Conservation (phyloP, 2,797 vertebrate species). For the Hirundo rustica region DNA sequence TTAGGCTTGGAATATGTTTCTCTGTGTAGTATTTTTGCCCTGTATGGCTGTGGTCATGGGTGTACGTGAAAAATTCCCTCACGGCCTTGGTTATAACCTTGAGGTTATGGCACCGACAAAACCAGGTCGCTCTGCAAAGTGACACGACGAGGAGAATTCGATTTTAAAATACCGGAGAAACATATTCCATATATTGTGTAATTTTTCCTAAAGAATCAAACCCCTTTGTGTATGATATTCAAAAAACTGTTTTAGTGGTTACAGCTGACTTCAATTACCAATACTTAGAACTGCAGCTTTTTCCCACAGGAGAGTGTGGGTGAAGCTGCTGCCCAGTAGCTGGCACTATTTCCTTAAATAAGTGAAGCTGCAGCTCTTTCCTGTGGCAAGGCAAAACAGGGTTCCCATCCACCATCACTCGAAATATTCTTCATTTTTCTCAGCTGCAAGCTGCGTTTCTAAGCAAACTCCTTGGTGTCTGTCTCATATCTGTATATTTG, state of each 20-base stretch:
- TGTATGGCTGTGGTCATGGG: background rate
- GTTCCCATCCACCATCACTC: slow-evolving; percentile 33
- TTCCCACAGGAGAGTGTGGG: background rate
- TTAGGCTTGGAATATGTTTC: slow-evolving; percentile 46
- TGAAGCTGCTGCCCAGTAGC: slow-evolving; percentile 46
- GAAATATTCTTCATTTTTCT: background rate
- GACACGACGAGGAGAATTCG: background rate
- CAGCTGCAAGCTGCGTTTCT: slow-evolving; percentile 46
- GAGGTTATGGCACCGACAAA: background rate
- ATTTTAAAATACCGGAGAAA: slow-evolving; percentile 6
- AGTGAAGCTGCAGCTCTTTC: slow-evolving; percentile 42
- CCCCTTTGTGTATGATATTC: background rate
- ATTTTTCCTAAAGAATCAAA: background rate
- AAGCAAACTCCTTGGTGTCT: slow-evolving; percentile 18
- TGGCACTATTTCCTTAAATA: slow-evolving; percentile 46
- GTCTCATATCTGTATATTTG: slow-evolving; percentile 66
- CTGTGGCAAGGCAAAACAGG: slow-evolving; percentile 58
- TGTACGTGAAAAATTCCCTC: background rate
- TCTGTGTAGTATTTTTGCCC: background rate
- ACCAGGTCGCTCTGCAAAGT: slow-evolving; percentile 4
- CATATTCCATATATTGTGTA: slow-evolving; percentile 51
- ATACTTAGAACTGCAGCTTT: background rate
- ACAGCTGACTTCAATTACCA: background rate
- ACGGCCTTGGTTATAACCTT: background rate
- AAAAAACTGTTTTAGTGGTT: background rate